These are phyloP conservation scores for Ochropleura leucogaster DNA, from an alignment of 2,888 invertebrate genomes.

Conservation along the genomic window DNA sequence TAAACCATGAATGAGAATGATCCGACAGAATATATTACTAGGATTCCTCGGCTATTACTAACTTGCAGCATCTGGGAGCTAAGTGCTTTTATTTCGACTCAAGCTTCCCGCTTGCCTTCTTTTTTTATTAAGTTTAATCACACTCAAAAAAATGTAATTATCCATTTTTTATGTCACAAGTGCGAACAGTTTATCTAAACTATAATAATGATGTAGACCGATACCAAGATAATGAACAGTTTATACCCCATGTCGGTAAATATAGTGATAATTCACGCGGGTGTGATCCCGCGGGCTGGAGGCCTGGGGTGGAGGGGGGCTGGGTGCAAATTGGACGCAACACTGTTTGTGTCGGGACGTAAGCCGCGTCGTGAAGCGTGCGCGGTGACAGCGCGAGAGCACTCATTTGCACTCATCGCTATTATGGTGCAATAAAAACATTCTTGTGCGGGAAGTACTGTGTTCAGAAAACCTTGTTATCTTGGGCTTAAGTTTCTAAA, in stretches of 20 bases:
- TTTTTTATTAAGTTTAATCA: neutral
- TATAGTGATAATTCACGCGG: slow-evolving; percentile 42
- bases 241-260: slow-evolving; percentile 5
- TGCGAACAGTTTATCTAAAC: neutral
- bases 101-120: neutral
- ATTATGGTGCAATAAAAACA: slow-evolving; percentile 5
- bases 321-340: slow-evolving; percentile 61
- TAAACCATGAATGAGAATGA: neutral
- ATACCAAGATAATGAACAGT: slow-evolving; percentile 1
- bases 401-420: slow-evolving; percentile 22
- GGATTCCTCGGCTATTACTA: no score
- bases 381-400: slow-evolving; percentile 47
- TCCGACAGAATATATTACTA: neutral
- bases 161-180: neutral
- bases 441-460: neutral
- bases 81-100: neutral
- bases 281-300: neutral
- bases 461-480: neutral
- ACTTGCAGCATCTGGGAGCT: neutral
- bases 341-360: slow-evolving; percentile 48
- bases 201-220: neutral
- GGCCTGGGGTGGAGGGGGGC: neutral
- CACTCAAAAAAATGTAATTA: neutral
- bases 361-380: slow-evolving; percentile 53
- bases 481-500: neutral